A percentile compares a stretch with the other conserved stretches of the same genome.
Evolutionary conservation across 2,113 vertebrate genomes (phyloP).

Genomic region (Rhineura floridana): DNA sequence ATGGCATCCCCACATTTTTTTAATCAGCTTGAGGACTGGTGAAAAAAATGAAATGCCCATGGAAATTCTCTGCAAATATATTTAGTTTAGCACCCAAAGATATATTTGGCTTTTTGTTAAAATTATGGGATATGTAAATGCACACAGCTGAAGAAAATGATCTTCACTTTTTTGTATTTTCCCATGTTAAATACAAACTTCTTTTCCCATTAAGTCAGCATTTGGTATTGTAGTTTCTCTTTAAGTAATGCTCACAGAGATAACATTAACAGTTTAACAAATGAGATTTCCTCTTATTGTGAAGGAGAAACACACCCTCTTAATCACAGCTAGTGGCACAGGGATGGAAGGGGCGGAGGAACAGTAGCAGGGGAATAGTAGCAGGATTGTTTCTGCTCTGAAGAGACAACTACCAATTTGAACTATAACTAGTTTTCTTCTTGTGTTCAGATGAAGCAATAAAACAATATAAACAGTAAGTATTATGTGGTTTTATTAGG

Average conservation of each 20-base stretch:
- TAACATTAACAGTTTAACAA: conserved; percentile 74
- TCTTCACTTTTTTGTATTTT: conserved; percentile 54
- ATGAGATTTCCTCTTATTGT: conserved; percentile 81
- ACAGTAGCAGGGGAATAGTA: background rate
- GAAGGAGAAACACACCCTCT: conserved; percentile 72
- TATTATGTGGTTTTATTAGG: background rate
- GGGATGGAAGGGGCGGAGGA: conserved; percentile 21
- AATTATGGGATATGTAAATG: conserved; percentile 23
- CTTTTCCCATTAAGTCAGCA: conserved; percentile 63
- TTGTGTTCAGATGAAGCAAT: conserved; percentile 11
- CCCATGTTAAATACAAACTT: conserved; percentile 54
- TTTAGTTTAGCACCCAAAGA: background rate
- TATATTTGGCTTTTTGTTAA: conserved; percentile 17
- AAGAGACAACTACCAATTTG: conserved; percentile 61
- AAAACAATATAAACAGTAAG: background rate
- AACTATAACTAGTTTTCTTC: conserved; percentile 41
- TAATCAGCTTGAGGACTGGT: background rate
- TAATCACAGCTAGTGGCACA: conserved; percentile 61
- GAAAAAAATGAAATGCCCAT: background rate
- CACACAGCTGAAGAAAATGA: background rate
- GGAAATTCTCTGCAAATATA: background rate
- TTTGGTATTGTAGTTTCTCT: conserved; percentile 70
- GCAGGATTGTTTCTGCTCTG: conserved; percentile 55
- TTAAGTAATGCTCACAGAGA: conserved; percentile 64
- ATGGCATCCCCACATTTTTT: background rate